phyloP scores from a whole-genome alignment of 2,797 vertebrate species.

The Thripadectes ignobilis region DNA sequence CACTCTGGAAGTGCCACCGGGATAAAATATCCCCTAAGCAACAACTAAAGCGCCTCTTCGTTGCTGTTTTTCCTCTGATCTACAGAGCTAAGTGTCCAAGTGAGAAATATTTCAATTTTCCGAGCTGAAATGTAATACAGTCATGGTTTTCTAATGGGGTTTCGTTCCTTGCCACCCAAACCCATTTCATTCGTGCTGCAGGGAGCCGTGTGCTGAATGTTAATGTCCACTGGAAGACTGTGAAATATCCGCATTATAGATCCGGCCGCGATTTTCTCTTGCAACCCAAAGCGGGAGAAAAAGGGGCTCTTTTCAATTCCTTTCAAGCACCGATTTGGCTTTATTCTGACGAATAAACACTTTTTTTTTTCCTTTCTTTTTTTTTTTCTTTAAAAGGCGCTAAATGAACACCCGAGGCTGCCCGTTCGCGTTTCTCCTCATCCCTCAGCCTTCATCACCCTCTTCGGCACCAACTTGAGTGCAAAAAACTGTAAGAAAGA shows the following conservation, averaged over 20 bases:
- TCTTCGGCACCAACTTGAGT: background rate
- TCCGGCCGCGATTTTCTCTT: background rate
- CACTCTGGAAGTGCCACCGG: background rate
- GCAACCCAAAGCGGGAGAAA: background rate
- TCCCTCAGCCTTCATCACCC: background rate
- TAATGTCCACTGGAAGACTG: background rate
- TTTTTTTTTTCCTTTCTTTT: too few species aligned
- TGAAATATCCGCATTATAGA: background rate
- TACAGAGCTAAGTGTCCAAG: background rate
- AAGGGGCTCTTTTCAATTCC: background rate
- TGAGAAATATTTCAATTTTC: background rate
- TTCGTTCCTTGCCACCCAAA: background rate
- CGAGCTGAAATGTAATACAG: background rate
- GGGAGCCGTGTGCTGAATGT: constrained; percentile 14
- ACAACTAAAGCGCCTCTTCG: background rate
- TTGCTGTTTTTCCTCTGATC: background rate
- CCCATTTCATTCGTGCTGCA: background rate
- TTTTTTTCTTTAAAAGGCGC: background rate
- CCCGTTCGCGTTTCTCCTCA: background rate
- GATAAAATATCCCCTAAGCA: background rate
- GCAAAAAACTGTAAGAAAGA: background rate
- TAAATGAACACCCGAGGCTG: background rate
- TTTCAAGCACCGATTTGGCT: background rate
- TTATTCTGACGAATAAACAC: background rate
- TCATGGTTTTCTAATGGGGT: background rate